Conservation (phyloP, 2,888 invertebrate species). For the Pyrrhia umbra region DNA sequence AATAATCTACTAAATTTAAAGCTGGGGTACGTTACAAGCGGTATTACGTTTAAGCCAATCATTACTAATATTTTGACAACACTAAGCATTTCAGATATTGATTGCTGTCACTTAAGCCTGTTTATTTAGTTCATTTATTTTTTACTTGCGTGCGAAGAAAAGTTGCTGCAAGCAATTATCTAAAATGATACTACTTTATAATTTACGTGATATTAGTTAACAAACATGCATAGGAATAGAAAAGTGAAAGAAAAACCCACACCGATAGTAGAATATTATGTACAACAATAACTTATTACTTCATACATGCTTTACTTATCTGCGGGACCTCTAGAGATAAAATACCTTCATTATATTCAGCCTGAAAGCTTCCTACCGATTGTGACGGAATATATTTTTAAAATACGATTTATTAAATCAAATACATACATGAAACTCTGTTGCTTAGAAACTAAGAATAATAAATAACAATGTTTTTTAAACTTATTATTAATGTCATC, state of each 20-base stretch:
- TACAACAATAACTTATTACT: constrained; percentile 69
- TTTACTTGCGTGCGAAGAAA: constrained; percentile 34
- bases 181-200: constrained; percentile 31
- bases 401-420: constrained; percentile 80
- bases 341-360: constrained; percentile 56
- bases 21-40: constrained; percentile 45
- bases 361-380: constrained; percentile 89
- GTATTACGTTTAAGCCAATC: constrained; percentile 36
- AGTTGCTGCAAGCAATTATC: constrained; percentile 26
- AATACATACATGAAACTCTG: constrained; percentile 70
- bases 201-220: constrained; percentile 53
- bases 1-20: constrained; percentile 56
- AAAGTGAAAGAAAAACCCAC: constrained; percentile 71
- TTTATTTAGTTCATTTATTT: neutral
- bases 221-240: constrained; percentile 61
- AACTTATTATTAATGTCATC: constrained; percentile 58
- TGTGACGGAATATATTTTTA: constrained; percentile 76
- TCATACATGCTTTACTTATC: constrained; percentile 85
- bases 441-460: constrained; percentile 60
- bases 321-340: constrained; percentile 31
- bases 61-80: constrained; percentile 12
- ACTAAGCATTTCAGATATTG: constrained; percentile 14
- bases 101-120: constrained; percentile 8
- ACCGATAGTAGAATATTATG: constrained; percentile 68
- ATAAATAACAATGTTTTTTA: constrained; percentile 60